A percentile compares a stretch with the other conserved stretches of the same genome.
Conservation (phyloP, 2,113 vertebrate genomes). For the Rhinopithecus roxellana region DNA sequence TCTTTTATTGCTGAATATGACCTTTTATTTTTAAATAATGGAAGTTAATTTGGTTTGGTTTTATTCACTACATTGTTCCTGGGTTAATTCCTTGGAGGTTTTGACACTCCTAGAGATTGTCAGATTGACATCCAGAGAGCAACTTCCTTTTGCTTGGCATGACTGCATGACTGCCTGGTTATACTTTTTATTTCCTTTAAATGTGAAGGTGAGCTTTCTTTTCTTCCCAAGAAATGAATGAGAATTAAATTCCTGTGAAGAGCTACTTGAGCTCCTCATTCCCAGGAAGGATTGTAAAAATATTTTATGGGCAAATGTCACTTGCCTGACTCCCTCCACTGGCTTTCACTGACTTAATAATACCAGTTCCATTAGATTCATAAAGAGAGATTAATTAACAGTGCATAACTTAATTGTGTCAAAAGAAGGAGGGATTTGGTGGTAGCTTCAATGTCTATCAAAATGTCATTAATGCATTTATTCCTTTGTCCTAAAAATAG, state of each 20-base stretch:
- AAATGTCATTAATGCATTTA: constrained; percentile 29
- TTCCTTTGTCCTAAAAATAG: constrained; percentile 6
- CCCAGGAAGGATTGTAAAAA: constrained; percentile 29
- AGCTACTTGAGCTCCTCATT: background rate
- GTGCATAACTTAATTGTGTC: background rate
- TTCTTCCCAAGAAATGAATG: constrained; percentile 4
- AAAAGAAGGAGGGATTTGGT: background rate
- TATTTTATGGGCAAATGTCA: constrained; percentile 30
- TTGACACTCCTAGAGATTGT: background rate
- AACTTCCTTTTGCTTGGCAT: background rate
- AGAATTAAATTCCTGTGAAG: background rate
- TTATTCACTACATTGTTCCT: constrained; percentile 33
- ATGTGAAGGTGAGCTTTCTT: background rate
- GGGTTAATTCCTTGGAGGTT: background rate
- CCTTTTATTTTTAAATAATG: constrained; percentile 57
- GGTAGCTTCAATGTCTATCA: background rate
- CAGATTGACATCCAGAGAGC: background rate
- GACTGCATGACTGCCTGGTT: background rate
- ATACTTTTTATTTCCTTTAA: background rate
- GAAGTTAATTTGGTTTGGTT: constrained; percentile 47
- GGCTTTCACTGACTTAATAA: constrained; percentile 25
- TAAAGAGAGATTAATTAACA: constrained; percentile 34
- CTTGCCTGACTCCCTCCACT: constrained; percentile 18
- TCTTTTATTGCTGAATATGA: constrained; percentile 1
- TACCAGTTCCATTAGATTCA: background rate